A percentile compares a stretch with the other conserved stretches of the same genome.
These are phyloP conservation scores for Pampus argenteus DNA, from an alignment of 2,797 vertebrate species.

Conservation along the genomic window DNA sequence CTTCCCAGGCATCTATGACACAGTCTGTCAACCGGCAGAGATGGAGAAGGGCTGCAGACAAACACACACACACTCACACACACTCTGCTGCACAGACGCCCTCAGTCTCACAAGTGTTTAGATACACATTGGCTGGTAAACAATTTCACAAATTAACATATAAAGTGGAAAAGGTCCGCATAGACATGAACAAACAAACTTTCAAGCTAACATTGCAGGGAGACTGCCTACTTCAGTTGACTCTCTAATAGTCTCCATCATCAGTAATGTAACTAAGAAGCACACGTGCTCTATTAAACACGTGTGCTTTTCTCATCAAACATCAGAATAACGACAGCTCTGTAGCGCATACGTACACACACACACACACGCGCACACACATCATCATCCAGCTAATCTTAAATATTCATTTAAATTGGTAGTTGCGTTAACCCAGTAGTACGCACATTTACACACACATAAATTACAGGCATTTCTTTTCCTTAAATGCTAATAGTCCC, in stretches of 20 bases:
- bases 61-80: slow-evolving; percentile 43
- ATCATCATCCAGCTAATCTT: slow-evolving; percentile 33
- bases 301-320: slow-evolving; percentile 45
- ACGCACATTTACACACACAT: slow-evolving; percentile 9
- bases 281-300: slow-evolving; percentile 54
- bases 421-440: slow-evolving; percentile 17
- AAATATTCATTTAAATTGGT: slow-evolving; percentile 35
- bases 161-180: slow-evolving; percentile 81
- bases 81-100: slow-evolving; percentile 44
- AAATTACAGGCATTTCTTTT: slow-evolving; percentile 17
- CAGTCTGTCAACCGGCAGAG: slow-evolving; percentile 72
- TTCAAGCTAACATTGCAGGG: slow-evolving; percentile 56
- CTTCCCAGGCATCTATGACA: slow-evolving; percentile 75
- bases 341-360: slow-evolving; percentile 23
- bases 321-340: slow-evolving; percentile 51
- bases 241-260: slow-evolving; percentile 69
- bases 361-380: slow-evolving; percentile 18
- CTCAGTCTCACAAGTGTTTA: slow-evolving; percentile 72
- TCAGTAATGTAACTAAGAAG: slow-evolving; percentile 69
- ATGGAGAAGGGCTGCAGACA: slow-evolving; percentile 63
- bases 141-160: slow-evolving; percentile 83
- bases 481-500: slow-evolving; percentile 58
- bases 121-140: slow-evolving; percentile 78
- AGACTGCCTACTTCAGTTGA: slow-evolving; percentile 61
- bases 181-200: slow-evolving; percentile 75